These are phyloP conservation scores for Troides aeacus DNA, from an alignment of 2,888 invertebrate species.

Conservation along the genomic window DNA sequence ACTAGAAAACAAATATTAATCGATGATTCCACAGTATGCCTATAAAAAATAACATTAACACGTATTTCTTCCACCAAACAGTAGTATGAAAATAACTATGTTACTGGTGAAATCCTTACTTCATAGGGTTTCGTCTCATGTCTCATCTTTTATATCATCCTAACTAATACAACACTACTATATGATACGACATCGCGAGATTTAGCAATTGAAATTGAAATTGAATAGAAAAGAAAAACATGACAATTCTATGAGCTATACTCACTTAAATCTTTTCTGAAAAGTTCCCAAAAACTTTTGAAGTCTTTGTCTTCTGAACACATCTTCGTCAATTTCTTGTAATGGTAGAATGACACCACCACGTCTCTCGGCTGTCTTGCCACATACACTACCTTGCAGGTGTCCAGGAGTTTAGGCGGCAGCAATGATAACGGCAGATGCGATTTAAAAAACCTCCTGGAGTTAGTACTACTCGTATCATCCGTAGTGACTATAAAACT, in stretches of 20 bases:
- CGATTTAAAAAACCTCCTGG: slow-evolving; percentile 71
- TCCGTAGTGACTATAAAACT: slow-evolving; percentile 80
- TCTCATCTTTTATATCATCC: too few relatives aligned
- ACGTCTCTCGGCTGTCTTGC: slow-evolving; percentile 90
- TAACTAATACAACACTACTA: too few relatives aligned
- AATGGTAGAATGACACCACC: slow-evolving; percentile 84
- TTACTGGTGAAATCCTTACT: too few relatives aligned
- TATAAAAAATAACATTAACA: too few relatives aligned
- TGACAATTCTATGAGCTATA: neutral
- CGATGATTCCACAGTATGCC: neutral
- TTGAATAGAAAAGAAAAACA: too few relatives aligned
- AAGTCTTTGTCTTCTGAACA: slow-evolving; percentile 81
- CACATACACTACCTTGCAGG: slow-evolving; percentile 79
- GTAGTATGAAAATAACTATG: too few relatives aligned
- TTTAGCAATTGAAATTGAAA: too few relatives aligned
- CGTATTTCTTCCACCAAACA: too few relatives aligned
- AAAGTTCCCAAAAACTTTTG: slow-evolving; percentile 82
- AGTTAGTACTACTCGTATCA: slow-evolving; percentile 44
- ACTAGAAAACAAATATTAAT: slow-evolving; percentile 50
- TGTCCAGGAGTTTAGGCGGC: slow-evolving; percentile 79
- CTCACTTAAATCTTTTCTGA: slow-evolving; percentile 80
- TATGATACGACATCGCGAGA: too few relatives aligned
- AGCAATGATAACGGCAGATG: slow-evolving; percentile 87
- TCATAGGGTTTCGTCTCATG: too few relatives aligned
- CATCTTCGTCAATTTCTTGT: slow-evolving; percentile 49